Evolutionary conservation across 2,888 invertebrate species (phyloP), one percentile per base, ranked within the genome.

Genomic region (Autographa gamma): DNA sequence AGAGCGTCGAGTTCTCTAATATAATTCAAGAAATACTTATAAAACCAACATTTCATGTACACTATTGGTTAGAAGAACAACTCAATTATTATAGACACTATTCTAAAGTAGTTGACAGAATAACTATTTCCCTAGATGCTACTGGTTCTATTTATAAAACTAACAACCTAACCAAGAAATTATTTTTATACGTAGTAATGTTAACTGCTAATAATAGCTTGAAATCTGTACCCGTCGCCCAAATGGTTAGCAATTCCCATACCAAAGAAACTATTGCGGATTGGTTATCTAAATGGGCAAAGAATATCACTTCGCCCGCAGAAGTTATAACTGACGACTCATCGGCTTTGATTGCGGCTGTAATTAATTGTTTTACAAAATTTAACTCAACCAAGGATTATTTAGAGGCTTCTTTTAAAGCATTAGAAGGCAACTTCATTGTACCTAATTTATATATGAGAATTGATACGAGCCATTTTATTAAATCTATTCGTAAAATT

Each of bases 21-120:
- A 63, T 64, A 67, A 71, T 71, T 56, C 71, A 64, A 64, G 71
- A 71, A 71, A 71, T 71, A 67, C 60, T 67, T 43, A 71, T 67
- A 63, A 67, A 71, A 71, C 71, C 71, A 71, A 71, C 71, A 60
- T 71, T 71, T 71, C 71, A 71, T 71, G 54, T 71, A 67, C 63
- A 71, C 71, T 71, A 71, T 67, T 66, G 71, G 71, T 71, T 71
- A 71, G 63, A 71, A 67, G 71, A 71, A 67, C 71, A 71, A 71
- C 63, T 71, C 56, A 71, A 71, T 63, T 71, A 71, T 71, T 71
- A 66, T 63, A 71, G 66, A 66, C 66, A 71, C 66, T 71, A 71
- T 71, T 71, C 66, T 66, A 71, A 66, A 71, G 71, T 71, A 71
- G 71, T 71, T 67, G 71, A 71, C 63, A 71, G 71, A 71, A 71